Evolutionary conservation across 1,140 invertebrate species (phyloP).

Genomic region (Pseudomyrmex dendroicus): DNA sequence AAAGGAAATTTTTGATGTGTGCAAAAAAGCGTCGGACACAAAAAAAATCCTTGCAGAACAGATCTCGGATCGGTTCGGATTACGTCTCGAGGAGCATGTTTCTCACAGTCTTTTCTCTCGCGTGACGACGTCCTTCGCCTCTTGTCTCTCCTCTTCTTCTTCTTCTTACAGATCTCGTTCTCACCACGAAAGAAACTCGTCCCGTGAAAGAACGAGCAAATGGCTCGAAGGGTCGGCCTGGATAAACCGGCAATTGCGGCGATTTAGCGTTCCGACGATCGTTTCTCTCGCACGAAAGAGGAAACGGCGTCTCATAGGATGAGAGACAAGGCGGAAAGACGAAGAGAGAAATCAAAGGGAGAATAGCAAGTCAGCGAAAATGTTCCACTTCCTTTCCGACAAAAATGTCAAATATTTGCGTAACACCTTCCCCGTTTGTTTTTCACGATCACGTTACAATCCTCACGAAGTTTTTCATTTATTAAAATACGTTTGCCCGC

Average conservation of each 20-base stretch:
- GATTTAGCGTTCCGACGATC: slow-evolving; percentile 38
- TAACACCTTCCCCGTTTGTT: too few species aligned
- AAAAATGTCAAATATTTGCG: too few species aligned
- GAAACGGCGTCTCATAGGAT: slow-evolving; percentile 16
- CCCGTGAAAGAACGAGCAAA: slow-evolving; percentile 42
- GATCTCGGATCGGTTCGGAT: slow-evolving; percentile 33
- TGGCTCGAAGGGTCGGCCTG: not conserved
- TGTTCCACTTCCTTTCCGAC: too few species aligned
- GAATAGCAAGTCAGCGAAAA: too few species aligned
- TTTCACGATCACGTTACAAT: too few species aligned
- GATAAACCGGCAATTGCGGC: not conserved
- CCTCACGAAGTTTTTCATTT: too few species aligned
- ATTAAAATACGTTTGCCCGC: not conserved
- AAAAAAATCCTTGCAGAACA: not conserved
- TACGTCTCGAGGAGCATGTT: slow-evolving; percentile 42
- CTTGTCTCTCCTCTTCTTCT: slow-evolving; percentile 16
- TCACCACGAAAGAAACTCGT: slow-evolving; percentile 28
- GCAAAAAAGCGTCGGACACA: not conserved
- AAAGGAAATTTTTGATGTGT: not conserved
- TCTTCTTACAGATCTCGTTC: slow-evolving; percentile 23
- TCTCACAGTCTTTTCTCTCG: slow-evolving; percentile 52
- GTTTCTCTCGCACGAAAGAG: slow-evolving; percentile 33
- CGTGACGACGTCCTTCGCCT: slow-evolving; percentile 45
- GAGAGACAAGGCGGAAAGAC: not conserved
- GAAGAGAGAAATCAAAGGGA: not conserved